Evolutionary conservation across 2,113 vertebrate species (phyloP), one percentile per base, ranked within the genome.

Genomic region (Cinclus mexicanus): DNA sequence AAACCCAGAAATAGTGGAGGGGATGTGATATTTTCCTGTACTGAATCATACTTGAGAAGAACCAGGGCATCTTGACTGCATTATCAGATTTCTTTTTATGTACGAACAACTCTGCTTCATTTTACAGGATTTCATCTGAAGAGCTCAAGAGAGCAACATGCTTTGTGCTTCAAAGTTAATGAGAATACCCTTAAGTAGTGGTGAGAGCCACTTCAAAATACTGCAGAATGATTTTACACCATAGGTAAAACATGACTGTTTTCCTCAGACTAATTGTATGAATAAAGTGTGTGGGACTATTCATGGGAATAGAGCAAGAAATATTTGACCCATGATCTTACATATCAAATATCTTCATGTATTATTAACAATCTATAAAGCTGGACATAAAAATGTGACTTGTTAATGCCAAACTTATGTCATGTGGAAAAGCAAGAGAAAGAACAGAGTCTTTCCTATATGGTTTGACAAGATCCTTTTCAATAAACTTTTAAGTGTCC

Each of bases 321-420:
- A 92, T 97, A 79, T 87, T 94, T 97, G 89, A 94, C 89, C 76
- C 61, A 60, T 92, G 82, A 94, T 97, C 69, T 82, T 92, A 92
- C 79, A 31, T 96, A 97, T 97, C 94, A 95, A 96, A 91, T 96
- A 94, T 95, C 93, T 97, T 96, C 95, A 94, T 55, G 42, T 97
- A 89, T 97, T 97, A 97, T 96, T 97, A 97, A 90, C 86, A 94
- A 95, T 94, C 93, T 95, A 95, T 96, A 93, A 97, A 95, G 71
- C 76, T 95, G 87, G 93, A 96, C 65, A 57, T 96, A 92, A 97
- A 94, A 97, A 84, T 77, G 68, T 93, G 91, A 92, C 86, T 91
- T 92, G 52, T 72, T 94, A 97, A 96, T 96, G 97, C 96, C 97
- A 97, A 97, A 96, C 93, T 97, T 95, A 94, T 95, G 96, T 97